Evolutionary conservation across 2,888 invertebrate genomes (phyloP), one percentile per base, ranked within the genome.

Genomic region (Lasioglossum malachurum): DNA sequence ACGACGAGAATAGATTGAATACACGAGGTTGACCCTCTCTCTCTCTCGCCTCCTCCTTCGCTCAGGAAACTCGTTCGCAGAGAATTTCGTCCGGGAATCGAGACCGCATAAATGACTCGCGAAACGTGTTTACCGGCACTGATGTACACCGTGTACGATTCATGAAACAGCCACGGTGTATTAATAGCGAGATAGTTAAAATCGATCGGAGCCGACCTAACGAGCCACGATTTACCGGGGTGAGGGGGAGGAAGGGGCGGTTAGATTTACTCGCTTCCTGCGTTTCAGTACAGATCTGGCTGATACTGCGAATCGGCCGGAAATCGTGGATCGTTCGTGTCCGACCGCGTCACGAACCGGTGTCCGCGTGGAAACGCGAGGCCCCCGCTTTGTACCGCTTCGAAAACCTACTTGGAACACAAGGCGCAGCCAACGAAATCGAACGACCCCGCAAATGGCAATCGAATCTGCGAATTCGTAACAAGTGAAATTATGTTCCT

Each of bases 311-410:
- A 77, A 86, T 82, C 79, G 41, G 60, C 76, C 87, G 87, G 85
- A 87, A 87, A 87, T 79, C 82, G 80, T 84, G 85, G 83, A 87
- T 87, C 86, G 86, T 87, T 87, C 79, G 80, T 78, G 81, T 86
- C 84, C 69, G 86, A 64, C 23, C 64, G 44, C 77, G 86, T 80
- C 86, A 86, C 86, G 86, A 86, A 86, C 77, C 27, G 27, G 75
- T 78, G 23, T 75, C 75, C 57, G 16, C 64, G 41, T 12, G 35
- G 44, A 69, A 69, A 69, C 69, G 69, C 69, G 69, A 38, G 35
- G 19, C 38, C 10, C 23, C 64, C 64, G 64, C 35, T 67, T 35
- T 23, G 38, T 12, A 60, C 12, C 60, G 60, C 60, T n/a, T 60
- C 35, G 67, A 38, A 38, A 38, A 69, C 35, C 69, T 10, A 19